phyloP scores from a whole-genome alignment of 2,888 invertebrate species.

The Idaea aversata region DNA sequence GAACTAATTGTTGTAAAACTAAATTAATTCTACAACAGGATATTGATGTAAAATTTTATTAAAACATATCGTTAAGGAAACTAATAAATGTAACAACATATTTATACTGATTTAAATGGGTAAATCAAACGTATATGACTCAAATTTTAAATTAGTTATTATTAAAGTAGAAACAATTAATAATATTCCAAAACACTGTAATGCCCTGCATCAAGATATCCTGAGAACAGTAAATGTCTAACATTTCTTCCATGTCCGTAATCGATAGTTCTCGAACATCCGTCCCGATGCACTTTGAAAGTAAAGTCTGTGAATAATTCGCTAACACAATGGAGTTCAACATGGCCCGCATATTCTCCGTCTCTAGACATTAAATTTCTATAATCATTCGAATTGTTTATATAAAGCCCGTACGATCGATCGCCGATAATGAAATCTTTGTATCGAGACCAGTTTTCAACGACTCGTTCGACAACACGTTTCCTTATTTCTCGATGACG shows the following conservation, averaged over 20 bases:
- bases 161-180: slow-evolving; percentile 16
- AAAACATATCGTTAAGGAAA: too few species aligned
- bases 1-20: too few species aligned
- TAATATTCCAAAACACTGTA: slow-evolving; percentile 66
- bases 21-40: too few species aligned
- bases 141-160: neutral
- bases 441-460: slow-evolving; percentile 59
- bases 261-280: slow-evolving; percentile 54
- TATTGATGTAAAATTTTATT: too few species aligned
- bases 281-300: slow-evolving; percentile 60
- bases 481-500: slow-evolving; percentile 60
- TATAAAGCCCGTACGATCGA: slow-evolving; percentile 52
- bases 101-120: neutral
- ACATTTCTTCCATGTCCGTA: slow-evolving; percentile 57
- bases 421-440: slow-evolving; percentile 71
- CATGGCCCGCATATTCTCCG: slow-evolving; percentile 70
- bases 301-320: slow-evolving; percentile 60
- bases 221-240: slow-evolving; percentile 66
- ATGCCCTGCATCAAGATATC: slow-evolving; percentile 65
- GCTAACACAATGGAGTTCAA: slow-evolving; percentile 62
- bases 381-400: slow-evolving; percentile 49
- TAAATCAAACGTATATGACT: neutral
- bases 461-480: slow-evolving; percentile 57
- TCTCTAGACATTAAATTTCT: slow-evolving; percentile 57
- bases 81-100: too few species aligned